Percentiles rank a stretch among this genome's conserved stretches.
These are phyloP conservation scores for Sussaba pulchella DNA, from an alignment of 2,888 invertebrate species.

Conservation along the genomic window DNA sequence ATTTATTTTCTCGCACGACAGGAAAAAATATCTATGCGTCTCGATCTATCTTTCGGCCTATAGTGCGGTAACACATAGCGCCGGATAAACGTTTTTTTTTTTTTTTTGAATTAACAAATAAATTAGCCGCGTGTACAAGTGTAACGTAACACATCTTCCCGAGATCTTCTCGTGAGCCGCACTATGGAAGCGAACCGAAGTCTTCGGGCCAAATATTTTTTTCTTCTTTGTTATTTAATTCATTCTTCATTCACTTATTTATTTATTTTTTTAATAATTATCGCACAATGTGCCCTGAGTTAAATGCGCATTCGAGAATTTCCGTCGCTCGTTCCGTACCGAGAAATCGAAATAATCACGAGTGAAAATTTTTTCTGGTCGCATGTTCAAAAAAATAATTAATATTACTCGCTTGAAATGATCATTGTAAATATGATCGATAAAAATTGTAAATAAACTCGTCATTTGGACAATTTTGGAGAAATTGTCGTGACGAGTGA, in stretches of 20 bases:
- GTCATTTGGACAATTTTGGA: constrained; percentile 7
- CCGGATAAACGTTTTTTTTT: constrained; percentile 13
- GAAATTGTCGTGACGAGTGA: constrained; percentile 14
- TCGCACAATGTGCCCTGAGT: neutral
- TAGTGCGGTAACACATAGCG: constrained; percentile 1
- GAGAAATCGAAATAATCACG: constrained; percentile 44
- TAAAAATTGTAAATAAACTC: constrained; percentile 49
- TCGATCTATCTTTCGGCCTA: constrained; percentile 19
- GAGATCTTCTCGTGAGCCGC: constrained; percentile 15
- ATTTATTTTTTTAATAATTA: constrained; percentile 16
- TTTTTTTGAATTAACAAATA: constrained; percentile 35
- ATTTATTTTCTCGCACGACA: constrained; percentile 41
- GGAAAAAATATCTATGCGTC: constrained; percentile 16
- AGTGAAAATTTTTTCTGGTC: constrained; percentile 50
- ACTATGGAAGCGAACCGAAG: constrained; percentile 22
- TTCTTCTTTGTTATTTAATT: too few species aligned
- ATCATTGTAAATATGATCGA: constrained; percentile 60
- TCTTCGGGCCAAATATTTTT: neutral
- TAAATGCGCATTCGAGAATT: constrained; percentile 42
- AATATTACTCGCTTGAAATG: neutral
- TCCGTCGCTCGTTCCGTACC: constrained; percentile 34
- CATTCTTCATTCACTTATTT: too few species aligned
- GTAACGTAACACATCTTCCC: constrained; percentile 38
- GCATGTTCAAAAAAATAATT: constrained; percentile 21
- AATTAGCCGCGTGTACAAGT: constrained; percentile 59